phyloP scores from a whole-genome alignment of 2,797 vertebrate species.

The Gastrophryne carolinensis region DNA sequence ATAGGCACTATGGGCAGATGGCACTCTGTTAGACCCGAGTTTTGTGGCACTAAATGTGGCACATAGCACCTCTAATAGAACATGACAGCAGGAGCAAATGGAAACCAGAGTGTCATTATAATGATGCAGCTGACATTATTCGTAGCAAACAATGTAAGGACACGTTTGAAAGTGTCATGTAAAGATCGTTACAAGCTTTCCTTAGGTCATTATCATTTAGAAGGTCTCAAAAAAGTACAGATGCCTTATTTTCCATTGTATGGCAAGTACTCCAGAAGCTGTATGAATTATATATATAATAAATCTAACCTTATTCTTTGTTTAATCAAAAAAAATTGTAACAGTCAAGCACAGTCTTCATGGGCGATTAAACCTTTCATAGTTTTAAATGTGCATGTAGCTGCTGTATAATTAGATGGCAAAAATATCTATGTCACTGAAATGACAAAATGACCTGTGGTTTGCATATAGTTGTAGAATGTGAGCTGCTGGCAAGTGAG shows the following conservation, averaged over 20 bases:
- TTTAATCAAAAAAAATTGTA: constrained; percentile 11
- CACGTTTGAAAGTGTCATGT: constrained; percentile 6
- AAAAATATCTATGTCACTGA: no score
- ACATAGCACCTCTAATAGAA: not conserved
- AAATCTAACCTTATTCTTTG: constrained; percentile 22
- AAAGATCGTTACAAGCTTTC: constrained; percentile 25
- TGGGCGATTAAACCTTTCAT: no score
- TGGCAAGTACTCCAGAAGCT: not conserved
- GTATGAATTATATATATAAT: constrained; percentile 1
- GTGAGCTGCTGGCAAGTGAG: no score
- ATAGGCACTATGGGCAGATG: constrained; percentile 15
- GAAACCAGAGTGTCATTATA: constrained; percentile 5
- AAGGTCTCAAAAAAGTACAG: constrained; percentile 25
- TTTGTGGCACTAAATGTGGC: not conserved
- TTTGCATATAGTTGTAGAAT: no score
- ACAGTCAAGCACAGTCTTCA: no score
- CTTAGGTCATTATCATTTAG: constrained; percentile 24
- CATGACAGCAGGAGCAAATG: constrained; percentile 10
- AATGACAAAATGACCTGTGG: no score
- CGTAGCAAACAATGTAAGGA: not conserved
- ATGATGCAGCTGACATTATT: constrained; percentile 7
- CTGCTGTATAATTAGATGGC: not conserved
- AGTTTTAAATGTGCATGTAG: not conserved
- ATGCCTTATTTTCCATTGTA: constrained; percentile 21
- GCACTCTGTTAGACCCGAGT: not conserved